Evolutionary conservation across 37 sponge, comb jelly and placozoan genomes (phyloP).

Genomic region (Bolinopsis microptera): DNA sequence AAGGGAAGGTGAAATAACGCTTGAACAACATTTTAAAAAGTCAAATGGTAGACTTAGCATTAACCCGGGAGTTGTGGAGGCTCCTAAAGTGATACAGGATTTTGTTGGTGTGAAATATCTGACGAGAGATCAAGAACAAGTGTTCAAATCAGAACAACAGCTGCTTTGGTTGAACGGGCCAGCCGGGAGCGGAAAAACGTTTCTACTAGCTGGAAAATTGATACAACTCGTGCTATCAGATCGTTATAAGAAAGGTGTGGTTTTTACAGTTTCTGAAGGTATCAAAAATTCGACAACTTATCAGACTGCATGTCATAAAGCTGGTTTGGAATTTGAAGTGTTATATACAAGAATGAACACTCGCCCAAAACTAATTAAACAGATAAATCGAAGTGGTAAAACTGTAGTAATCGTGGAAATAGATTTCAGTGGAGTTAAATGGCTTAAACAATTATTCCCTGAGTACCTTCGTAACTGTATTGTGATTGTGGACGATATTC

Average conservation of each 20-base stretch:
- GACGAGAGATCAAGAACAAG: not conserved
- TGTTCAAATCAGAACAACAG: not conserved
- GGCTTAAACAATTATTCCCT: no score
- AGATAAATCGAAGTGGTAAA: no score
- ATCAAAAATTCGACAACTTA: not conserved
- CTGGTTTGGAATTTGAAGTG: not conserved
- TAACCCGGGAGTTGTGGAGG: not conserved
- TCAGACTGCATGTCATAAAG: not conserved
- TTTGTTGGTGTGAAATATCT: not conserved
- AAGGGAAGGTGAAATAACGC: not conserved
- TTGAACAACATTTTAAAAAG: not conserved
- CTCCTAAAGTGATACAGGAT: not conserved
- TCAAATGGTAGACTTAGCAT: not conserved
- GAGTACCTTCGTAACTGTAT: no score
- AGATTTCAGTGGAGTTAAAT: no score
- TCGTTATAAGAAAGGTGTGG: not conserved
- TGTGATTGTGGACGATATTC: no score
- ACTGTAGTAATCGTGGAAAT: no score
- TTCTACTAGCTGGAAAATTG: not conserved
- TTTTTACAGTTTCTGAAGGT: not conserved
- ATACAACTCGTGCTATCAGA: not conserved
- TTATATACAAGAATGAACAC: no score
- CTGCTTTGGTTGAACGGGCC: not conserved
- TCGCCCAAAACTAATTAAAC: no score
- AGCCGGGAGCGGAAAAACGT: not conserved